These are phyloP conservation scores for Nemurella pictetii DNA, from an alignment of 2,888 invertebrate species.

Conservation along the genomic window DNA sequence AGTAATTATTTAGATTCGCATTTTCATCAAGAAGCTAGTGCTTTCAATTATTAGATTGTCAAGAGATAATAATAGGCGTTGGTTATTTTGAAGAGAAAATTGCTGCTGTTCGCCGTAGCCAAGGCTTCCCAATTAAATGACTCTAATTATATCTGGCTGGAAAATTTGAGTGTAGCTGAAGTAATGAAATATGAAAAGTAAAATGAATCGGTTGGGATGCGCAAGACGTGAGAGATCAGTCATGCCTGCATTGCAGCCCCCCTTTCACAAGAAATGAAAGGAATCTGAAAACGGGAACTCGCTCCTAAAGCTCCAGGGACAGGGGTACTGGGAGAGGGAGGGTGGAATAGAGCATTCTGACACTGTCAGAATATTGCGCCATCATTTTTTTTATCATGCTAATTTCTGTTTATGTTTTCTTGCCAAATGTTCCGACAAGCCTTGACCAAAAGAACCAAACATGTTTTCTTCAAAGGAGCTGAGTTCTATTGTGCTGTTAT, in stretches of 20 bases:
- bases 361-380: neutral
- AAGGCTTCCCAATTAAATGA: neutral
- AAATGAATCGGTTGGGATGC: neutral
- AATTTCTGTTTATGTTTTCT: neutral
- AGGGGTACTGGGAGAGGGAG: neutral
- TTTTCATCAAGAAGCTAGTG: neutral
- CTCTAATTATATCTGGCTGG: neutral
- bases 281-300: neutral
- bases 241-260: neutral
- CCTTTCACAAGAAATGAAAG: neutral
- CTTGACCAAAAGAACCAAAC: neutral
- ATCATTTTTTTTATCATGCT: neutral
- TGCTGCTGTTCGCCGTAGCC: neutral
- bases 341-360: no score
- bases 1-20: neutral
- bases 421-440: neutral
- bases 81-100: neutral
- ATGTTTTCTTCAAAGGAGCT: neutral
- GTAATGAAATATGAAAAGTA: neutral
- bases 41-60: neutral
- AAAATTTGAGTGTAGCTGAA: neutral
- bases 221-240: neutral
- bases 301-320: neutral
- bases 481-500: neutral
- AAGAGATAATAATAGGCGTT: neutral